These are phyloP conservation scores for Cephus pygmeus DNA, from an alignment of 2,888 invertebrate genomes.

Conservation along the genomic window DNA sequence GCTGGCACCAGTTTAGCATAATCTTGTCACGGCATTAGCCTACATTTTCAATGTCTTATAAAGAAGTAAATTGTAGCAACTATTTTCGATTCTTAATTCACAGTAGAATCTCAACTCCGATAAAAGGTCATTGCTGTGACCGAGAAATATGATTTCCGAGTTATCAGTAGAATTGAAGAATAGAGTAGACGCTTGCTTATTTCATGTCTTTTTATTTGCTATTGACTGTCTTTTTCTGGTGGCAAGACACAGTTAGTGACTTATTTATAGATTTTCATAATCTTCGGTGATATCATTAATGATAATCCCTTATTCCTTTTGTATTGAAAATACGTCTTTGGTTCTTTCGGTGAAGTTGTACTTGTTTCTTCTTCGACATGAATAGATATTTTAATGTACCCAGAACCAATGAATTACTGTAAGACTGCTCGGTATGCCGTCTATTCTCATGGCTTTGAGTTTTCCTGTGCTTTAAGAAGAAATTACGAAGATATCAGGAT, in stretches of 20 bases:
- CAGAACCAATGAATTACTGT: neutral
- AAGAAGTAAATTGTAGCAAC: neutral
- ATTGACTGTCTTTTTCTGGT: neutral
- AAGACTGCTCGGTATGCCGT: neutral
- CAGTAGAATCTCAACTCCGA: neutral
- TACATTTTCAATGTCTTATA: conserved; percentile 2
- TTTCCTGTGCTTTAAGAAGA: neutral
- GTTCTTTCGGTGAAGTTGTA: neutral
- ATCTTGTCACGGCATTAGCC: conserved; percentile 22
- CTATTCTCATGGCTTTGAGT: neutral
- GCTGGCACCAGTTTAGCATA: conserved; percentile 7
- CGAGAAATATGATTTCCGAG: neutral
- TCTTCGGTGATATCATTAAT: neutral
- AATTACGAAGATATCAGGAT: neutral
- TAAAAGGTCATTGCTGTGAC: neutral
- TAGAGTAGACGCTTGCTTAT: neutral
- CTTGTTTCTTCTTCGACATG: neutral
- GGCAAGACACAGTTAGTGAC: neutral
- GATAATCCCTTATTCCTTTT: neutral
- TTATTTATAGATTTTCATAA: neutral
- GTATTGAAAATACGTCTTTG: neutral
- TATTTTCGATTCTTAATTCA: neutral
- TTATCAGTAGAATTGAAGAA: neutral
- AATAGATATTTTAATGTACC: neutral
- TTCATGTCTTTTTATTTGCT: neutral